These are phyloP conservation scores for Archaeoteleia sp. DNA, from an alignment of 2,888 invertebrate genomes.

Conservation along the genomic window DNA sequence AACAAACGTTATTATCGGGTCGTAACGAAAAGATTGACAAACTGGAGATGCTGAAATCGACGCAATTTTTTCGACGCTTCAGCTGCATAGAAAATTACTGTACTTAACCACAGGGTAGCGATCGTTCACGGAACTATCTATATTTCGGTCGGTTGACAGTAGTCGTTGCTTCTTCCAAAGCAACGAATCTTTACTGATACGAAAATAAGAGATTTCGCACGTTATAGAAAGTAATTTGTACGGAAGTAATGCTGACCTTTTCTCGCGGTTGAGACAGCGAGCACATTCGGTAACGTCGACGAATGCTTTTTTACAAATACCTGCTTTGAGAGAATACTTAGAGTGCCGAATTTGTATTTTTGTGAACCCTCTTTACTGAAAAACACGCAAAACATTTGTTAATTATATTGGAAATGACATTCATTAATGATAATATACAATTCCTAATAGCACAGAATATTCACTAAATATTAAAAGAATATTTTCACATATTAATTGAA, in stretches of 20 bases:
- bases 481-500: no score
- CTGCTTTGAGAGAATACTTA: slow-evolving; percentile 22
- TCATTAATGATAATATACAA: no score
- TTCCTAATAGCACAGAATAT: no score
- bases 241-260: slow-evolving; percentile 48
- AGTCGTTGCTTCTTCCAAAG: neutral
- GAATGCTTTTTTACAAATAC: slow-evolving; percentile 15
- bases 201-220: slow-evolving; percentile 23
- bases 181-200: neutral
- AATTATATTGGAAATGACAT: no score
- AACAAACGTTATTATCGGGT: neutral
- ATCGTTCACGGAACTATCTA: no score
- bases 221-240: slow-evolving; percentile 48
- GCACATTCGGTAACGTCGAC: slow-evolving; percentile 14
- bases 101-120: slow-evolving; percentile 4
- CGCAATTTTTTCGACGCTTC: slow-evolving; percentile 8
- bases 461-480: no score
- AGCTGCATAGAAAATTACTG: slow-evolving; percentile 2
- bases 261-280: slow-evolving; percentile 22
- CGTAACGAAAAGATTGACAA: no score
- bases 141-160: no score
- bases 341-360: no score
- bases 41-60: slow-evolving; percentile 15
- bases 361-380: no score
- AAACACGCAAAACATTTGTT: no score